Evolutionary conservation across 2,888 invertebrate genomes (phyloP), one percentile per base, ranked within the genome.

Genomic region (Trisateles emortualis): DNA sequence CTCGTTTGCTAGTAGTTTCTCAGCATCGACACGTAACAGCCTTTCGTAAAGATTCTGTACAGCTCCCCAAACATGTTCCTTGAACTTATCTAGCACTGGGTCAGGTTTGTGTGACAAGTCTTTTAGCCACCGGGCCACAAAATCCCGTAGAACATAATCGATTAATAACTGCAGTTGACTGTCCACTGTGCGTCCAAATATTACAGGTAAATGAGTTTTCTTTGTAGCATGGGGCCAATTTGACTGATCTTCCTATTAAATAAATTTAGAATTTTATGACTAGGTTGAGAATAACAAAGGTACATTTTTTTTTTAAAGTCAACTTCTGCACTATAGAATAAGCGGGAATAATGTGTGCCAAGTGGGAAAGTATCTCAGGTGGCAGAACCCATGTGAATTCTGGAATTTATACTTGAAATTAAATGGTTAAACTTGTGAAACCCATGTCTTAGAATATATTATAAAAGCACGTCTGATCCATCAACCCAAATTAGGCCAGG

Each of bases 101-200:
- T 95, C 95, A 0, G 96, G 95, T 74, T 94, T 94, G 53, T 95
- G 94, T 4, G 95, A 94, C n/a, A 96, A 87, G 59, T 95, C 95
- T 35, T 94, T 95, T 39, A 98, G 89, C 96, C 97, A 98, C 46
- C 94, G 93, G 19, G 95, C 90, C 56, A 98, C 94, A 88, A 96
- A 97, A 84, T 98, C 98, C 72, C 96, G 92, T 35, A 97, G 92
- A 30, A 96, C 90, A 81, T 96, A 95, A 82, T 98, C 97, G 66
- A 98, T 93, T 33, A 98, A 92, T 81, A 97, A 96, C 76, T 97
- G 97, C 19, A 98, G 85, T 64, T 97, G 95, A 72, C 96, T 95
- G 78, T 98, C 98, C 30, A 98, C 96, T 53, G 96, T 96, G 61
- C 96, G 94, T 35, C 97, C 96, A 86, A 97, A 96, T 75, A 97